Evolutionary conservation across 2,113 vertebrate species (phyloP).

Genomic region (Amia ocellicauda): DNA sequence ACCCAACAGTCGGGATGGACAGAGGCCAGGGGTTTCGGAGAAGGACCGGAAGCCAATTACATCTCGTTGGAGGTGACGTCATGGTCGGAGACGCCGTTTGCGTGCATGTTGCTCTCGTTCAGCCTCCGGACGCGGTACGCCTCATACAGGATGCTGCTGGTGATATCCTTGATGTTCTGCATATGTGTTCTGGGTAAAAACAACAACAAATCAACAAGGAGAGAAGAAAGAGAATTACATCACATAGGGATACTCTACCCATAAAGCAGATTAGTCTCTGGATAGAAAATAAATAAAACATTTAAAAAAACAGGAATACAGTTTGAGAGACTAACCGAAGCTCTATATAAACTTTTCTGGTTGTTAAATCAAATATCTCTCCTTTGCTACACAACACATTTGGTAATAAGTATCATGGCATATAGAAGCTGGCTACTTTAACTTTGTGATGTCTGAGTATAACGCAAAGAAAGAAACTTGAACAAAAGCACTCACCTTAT

Average conservation of each 20-base stretch:
- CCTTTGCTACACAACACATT: no score
- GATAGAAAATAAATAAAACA: no score
- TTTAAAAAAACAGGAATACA: no score
- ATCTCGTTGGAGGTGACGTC: slow-evolving; percentile 82
- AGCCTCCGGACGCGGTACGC: slow-evolving; percentile 89
- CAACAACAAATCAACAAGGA: background rate
- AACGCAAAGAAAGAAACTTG: no score
- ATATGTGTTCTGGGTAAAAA: slow-evolving; percentile 84
- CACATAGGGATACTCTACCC: no score
- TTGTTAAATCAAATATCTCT: no score
- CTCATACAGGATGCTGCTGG: slow-evolving; percentile 95
- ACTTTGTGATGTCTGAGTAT: no score
- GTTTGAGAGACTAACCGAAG: no score
- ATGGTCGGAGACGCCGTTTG: slow-evolving; percentile 74
- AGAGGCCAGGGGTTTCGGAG: background rate
- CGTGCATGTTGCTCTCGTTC: slow-evolving; percentile 78
- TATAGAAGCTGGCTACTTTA: no score
- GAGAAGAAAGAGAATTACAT: slow-evolving; percentile 1
- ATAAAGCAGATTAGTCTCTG: no score
- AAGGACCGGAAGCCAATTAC: slow-evolving; percentile 57
- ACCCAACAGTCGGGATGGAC: slow-evolving; percentile 1
- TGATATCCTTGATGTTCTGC: slow-evolving; percentile 99
- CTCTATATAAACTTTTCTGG: no score
- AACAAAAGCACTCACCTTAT: slow-evolving; percentile 76
- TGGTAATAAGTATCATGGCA: no score